Percentiles rank a stretch among this genome's conserved stretches.
These are phyloP conservation scores for Podiceps cristatus DNA, from an alignment of 2,113 vertebrate species.

Conservation along the genomic window DNA sequence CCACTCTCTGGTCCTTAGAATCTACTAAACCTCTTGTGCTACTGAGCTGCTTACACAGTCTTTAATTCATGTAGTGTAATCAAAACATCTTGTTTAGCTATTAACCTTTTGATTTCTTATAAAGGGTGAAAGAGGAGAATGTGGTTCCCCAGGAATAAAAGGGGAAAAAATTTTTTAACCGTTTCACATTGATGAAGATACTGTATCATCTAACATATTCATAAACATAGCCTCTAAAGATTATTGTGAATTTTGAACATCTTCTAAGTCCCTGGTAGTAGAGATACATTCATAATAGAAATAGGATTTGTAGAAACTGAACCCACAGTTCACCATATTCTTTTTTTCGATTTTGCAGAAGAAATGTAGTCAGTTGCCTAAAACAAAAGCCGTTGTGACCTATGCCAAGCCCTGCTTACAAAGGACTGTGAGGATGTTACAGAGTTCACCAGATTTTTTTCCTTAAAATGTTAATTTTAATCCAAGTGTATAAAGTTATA, in stretches of 20 bases:
- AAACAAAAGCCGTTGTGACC: not conserved
- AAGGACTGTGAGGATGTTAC: not conserved
- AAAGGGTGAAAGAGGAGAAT: slow-evolving; percentile 86
- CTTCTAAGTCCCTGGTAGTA: not conserved
- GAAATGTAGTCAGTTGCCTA: not conserved
- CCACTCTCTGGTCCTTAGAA: not conserved
- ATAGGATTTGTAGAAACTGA: not conserved
- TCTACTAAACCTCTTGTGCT: not conserved
- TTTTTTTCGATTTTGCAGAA: not conserved
- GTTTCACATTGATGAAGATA: not conserved
- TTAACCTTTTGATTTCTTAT: slow-evolving; percentile 28
- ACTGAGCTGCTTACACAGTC: not conserved
- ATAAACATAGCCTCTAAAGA: not conserved
- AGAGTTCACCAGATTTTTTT: not conserved
- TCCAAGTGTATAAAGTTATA: not conserved
- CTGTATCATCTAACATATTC: not conserved
- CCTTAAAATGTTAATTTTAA: not conserved
- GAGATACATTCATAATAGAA: not conserved
- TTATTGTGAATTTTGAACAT: not conserved
- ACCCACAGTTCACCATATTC: not conserved
- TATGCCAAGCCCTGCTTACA: not conserved
- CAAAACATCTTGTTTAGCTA: not conserved
- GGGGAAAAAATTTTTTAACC: slow-evolving; percentile 74
- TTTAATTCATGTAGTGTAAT: not conserved
- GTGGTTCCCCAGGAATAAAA: slow-evolving; percentile 85